phyloP scores from a whole-genome alignment of 2,888 invertebrate genomes.

The Coecobrya sp. region DNA sequence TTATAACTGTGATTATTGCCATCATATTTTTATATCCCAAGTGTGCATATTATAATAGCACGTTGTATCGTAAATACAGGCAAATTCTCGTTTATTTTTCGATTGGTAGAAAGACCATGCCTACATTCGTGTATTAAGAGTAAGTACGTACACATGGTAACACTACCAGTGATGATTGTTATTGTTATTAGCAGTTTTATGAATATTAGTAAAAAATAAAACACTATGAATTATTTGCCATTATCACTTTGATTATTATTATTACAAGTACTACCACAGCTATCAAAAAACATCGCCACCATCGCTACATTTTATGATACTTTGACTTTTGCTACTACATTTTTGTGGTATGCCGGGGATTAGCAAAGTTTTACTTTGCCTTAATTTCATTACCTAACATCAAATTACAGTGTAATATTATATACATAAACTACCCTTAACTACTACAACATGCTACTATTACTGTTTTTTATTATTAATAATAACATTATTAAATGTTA shows the following conservation, averaged over 20 bases:
- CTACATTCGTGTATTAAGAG: not conserved
- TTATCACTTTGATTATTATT: slow-evolving; percentile 18
- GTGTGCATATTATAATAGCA: not conserved
- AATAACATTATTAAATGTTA: slow-evolving; percentile 19
- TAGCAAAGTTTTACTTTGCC: slow-evolving; percentile 31
- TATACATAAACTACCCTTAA: not conserved
- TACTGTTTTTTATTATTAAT: too few relatives aligned
- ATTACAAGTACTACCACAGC: not conserved
- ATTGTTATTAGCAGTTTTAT: not conserved
- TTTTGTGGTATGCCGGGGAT: not conserved
- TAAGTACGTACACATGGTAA: not conserved
- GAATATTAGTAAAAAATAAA: slow-evolving; percentile 14
- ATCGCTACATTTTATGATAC: not conserved
- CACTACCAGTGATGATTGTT: not conserved
- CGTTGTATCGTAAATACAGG: not conserved
- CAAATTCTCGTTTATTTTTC: not conserved
- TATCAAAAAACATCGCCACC: not conserved
- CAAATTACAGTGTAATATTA: slow-evolving; percentile 1
- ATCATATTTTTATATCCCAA: not conserved
- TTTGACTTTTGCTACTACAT: not conserved
- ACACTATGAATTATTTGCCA: not conserved
- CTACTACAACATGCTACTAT: not conserved
- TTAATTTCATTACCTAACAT: slow-evolving; percentile 66
- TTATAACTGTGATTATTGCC: not conserved
- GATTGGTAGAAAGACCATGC: not conserved